Conservation (phyloP, 2,113 vertebrate genomes). For the Micronisus gabar region DNA sequence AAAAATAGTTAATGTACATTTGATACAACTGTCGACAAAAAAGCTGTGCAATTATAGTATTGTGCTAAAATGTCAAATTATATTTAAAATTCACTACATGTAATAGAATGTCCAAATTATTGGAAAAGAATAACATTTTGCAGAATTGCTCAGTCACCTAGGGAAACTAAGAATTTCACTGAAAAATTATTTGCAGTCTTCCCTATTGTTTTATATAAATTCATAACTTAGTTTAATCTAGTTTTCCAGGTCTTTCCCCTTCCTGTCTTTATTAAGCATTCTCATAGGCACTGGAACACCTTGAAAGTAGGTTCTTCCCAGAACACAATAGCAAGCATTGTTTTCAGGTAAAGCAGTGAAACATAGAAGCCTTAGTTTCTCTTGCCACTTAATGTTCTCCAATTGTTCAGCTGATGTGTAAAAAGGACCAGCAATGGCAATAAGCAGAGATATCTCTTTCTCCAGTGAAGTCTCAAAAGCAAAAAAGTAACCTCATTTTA, state of each 20-base stretch:
- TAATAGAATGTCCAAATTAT: not conserved
- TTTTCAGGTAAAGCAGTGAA: not conserved
- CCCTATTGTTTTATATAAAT: not conserved
- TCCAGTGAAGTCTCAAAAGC: not conserved
- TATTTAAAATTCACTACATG: not conserved
- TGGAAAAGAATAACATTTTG: not conserved
- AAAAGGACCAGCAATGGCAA: not conserved
- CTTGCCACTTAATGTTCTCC: not conserved
- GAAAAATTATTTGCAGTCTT: not conserved
- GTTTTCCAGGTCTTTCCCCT: not conserved
- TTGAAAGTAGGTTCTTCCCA: not conserved
- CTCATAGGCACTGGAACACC: not conserved
- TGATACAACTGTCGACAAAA: not conserved
- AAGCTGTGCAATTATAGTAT: not conserved
- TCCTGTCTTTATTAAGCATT: not conserved
- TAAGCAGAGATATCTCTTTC: not conserved
- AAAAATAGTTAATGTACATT: not conserved
- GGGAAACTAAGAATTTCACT: not conserved
- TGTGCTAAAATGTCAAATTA: not conserved
- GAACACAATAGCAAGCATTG: not conserved
- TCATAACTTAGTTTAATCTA: not conserved
- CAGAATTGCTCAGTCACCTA: not conserved
- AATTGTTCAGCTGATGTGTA: not conserved
- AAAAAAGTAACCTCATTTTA: not conserved
- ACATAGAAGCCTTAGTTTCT: not conserved